Conservation (phyloP, 2,113 vertebrate species). For the Epinephelus lanceolatus region DNA sequence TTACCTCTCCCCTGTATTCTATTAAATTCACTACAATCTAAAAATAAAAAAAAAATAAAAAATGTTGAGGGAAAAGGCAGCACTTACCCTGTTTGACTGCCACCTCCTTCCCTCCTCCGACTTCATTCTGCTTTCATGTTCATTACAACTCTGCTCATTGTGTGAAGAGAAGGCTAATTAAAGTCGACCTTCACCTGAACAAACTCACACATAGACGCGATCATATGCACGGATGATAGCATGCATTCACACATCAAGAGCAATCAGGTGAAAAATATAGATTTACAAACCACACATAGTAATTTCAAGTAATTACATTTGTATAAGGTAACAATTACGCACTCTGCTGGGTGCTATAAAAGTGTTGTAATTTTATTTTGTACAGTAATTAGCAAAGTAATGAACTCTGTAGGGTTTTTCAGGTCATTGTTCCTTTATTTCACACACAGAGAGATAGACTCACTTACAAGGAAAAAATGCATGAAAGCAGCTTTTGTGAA, state of each 20-base stretch:
- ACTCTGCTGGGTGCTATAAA: neutral
- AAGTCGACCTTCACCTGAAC: slow-evolving; percentile 28
- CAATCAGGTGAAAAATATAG: slow-evolving; percentile 13
- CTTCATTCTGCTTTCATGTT: slow-evolving; percentile 20
- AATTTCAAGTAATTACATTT: slow-evolving; percentile 12
- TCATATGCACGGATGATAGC: neutral
- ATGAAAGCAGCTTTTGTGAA: neutral
- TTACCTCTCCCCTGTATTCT: slow-evolving; percentile 49
- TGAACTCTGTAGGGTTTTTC: neutral
- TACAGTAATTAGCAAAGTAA: neutral
- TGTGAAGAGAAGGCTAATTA: slow-evolving; percentile 19
- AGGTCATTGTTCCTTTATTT: neutral
- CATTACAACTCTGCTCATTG: neutral
- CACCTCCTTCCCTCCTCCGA: slow-evolving; percentile 1
- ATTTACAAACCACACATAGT: neutral
- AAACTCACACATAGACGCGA: neutral
- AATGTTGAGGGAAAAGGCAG: slow-evolving; percentile 16
- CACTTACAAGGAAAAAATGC: neutral
- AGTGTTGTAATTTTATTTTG: neutral
- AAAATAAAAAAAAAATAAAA: neutral
- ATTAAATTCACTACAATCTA: slow-evolving; percentile 38
- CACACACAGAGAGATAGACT: neutral
- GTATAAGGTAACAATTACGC: neutral
- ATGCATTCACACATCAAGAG: neutral
- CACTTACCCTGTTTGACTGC: slow-evolving; percentile 19